Evolutionary conservation across 1,140 invertebrate species (phyloP).

Genomic region (Drosophila nasuta): DNA sequence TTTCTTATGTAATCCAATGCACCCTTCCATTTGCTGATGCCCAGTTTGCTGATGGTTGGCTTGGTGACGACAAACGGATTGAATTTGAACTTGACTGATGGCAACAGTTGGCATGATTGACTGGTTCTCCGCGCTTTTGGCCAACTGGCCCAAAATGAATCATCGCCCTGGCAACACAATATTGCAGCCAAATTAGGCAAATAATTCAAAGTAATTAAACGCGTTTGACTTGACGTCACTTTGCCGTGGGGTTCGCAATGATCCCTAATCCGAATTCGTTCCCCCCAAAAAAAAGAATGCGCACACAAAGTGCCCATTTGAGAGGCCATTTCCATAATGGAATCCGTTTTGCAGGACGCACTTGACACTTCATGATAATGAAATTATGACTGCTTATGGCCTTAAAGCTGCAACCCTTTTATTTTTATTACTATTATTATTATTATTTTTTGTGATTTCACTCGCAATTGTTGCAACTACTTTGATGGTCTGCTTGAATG

Average conservation of each 20-base stretch:
- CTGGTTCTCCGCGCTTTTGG: slow-evolving; percentile 33
- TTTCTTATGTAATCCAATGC: slow-evolving; percentile 72
- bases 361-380: slow-evolving; percentile 79
- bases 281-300: slow-evolving; percentile 34
- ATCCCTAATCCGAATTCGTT: neutral
- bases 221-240: slow-evolving; percentile 26
- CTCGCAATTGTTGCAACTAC: slow-evolving; percentile 45
- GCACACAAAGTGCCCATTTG: slow-evolving; percentile 69
- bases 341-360: slow-evolving; percentile 33
- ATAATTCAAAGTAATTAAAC: slow-evolving; percentile 75
- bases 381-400: slow-evolving; percentile 78
- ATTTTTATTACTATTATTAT: slow-evolving; percentile 15
- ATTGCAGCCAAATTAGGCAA: slow-evolving; percentile 67
- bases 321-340: slow-evolving; percentile 65
- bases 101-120: slow-evolving; percentile 83
- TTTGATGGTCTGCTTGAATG: slow-evolving; percentile 40
- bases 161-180: slow-evolving; percentile 69
- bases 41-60: slow-evolving; percentile 7
- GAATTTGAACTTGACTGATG: slow-evolving; percentile 71
- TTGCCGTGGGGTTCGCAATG: slow-evolving; percentile 19
- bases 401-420: slow-evolving; percentile 54
- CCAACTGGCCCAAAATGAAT: slow-evolving; percentile 55
- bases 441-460: slow-evolving; percentile 29
- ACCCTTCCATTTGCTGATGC: slow-evolving; percentile 40
- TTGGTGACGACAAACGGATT: slow-evolving; percentile 44